Evolutionary conservation across 1,140 invertebrate genomes (phyloP).

Genomic region (Eumaeus atala): DNA sequence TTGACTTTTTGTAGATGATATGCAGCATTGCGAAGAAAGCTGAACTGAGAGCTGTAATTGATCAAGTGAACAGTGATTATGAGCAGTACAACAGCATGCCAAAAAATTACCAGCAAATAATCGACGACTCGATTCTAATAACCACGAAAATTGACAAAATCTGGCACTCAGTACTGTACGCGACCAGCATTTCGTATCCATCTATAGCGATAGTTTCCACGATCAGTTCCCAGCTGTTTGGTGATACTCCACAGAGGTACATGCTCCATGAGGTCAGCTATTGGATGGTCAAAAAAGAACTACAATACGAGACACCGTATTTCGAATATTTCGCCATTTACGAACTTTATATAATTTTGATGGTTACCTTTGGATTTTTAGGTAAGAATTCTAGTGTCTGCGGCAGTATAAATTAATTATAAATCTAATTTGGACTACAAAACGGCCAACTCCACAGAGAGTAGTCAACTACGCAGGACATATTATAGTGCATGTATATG

Average conservation of each 20-base stretch:
- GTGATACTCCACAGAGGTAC: neutral
- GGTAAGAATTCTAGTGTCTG: neutral
- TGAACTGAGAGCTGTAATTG: neutral
- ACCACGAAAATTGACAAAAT: neutral
- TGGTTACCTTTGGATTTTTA: neutral
- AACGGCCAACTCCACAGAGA: too few species aligned
- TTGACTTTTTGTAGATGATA: neutral
- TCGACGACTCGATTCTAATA: neutral
- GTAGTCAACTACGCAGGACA: too few species aligned
- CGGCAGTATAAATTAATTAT: too few species aligned
- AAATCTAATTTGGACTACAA: too few species aligned
- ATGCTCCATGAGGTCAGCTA: neutral
- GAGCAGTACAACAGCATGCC: neutral
- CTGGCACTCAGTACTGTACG: neutral
- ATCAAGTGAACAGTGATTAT: neutral
- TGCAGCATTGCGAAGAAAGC: neutral
- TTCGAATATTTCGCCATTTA: neutral
- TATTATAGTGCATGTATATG: too few species aligned
- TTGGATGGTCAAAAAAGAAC: neutral
- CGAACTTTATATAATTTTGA: neutral
- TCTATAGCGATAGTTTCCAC: neutral
- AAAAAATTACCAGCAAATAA: neutral
- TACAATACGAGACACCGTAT: neutral
- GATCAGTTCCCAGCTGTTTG: neutral
- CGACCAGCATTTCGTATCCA: neutral